These are phyloP conservation scores for Allolobophora icterica DNA, from an alignment of 2,888 invertebrate genomes.

Conservation along the genomic window DNA sequence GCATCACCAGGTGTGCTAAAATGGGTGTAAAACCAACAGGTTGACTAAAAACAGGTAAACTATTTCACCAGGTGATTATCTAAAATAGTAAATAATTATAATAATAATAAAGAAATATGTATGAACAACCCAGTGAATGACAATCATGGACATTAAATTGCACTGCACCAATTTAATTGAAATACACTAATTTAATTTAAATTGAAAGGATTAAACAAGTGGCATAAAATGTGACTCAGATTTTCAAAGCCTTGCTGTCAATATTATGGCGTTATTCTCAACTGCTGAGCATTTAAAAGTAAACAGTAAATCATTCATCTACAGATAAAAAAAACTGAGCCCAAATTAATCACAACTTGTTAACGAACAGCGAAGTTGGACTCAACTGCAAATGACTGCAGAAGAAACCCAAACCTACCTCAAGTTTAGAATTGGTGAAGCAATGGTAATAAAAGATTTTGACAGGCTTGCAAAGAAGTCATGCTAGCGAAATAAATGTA, in stretches of 20 bases:
- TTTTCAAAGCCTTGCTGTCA: neutral
- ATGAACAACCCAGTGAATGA: neutral
- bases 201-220: neutral
- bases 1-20: constrained; percentile 86
- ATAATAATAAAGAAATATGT: neutral
- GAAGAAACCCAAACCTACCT: neutral
- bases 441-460: neutral
- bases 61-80: neutral
- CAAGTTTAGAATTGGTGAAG: neutral
- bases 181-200: neutral
- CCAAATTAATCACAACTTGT: neutral
- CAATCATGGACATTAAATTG: neutral
- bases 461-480: neutral
- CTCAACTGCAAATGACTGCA: neutral
- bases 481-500: neutral
- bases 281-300: neutral
- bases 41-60: neutral
- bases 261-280: neutral
- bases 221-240: neutral
- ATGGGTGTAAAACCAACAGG: constrained; percentile 23
- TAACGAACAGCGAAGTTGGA: neutral
- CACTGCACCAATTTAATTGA: neutral
- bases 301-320: neutral
- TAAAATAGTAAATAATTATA: neutral
- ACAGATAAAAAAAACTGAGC: neutral